A percentile compares a stretch with the other conserved stretches of the same genome.
Evolutionary conservation across 2,888 invertebrate genomes (phyloP).

Genomic region (Chydorus sphaericus): DNA sequence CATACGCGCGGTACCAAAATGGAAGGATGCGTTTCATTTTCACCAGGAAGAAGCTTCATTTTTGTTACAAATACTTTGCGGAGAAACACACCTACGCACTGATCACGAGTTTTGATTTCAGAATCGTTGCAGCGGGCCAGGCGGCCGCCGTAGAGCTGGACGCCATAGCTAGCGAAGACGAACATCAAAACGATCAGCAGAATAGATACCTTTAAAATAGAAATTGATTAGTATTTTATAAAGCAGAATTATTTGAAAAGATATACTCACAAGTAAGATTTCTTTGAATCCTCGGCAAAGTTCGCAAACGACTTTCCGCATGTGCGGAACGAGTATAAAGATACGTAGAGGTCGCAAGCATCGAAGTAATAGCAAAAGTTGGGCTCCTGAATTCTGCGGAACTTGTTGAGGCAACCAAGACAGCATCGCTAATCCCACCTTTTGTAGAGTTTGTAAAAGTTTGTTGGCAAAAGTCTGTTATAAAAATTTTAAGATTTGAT

Average conservation of each 20-base stretch:
- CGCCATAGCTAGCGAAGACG: slow-evolving; percentile 97
- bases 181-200: slow-evolving; percentile 94
- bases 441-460: slow-evolving; percentile 12
- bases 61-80: slow-evolving; percentile 92
- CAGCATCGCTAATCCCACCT: slow-evolving; percentile 88
- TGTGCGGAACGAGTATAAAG: slow-evolving; percentile 95
- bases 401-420: slow-evolving; percentile 92
- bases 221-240: neutral
- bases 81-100: slow-evolving; percentile 91
- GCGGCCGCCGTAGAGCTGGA: slow-evolving; percentile 92
- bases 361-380: slow-evolving; percentile 87
- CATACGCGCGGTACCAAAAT: slow-evolving; percentile 93
- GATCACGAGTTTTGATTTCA: slow-evolving; percentile 58
- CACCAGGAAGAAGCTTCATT: slow-evolving; percentile 77
- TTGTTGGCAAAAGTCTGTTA: neutral
- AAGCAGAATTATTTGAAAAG: neutral
- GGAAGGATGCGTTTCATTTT: slow-evolving; percentile 76
- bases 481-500: neutral
- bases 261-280: slow-evolving; percentile 63
- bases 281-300: slow-evolving; percentile 97
- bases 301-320: slow-evolving; percentile 98
- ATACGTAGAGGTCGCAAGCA: slow-evolving; percentile 92
- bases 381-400: slow-evolving; percentile 83
- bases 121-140: slow-evolving; percentile 95
- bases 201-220: slow-evolving; percentile 61